A percentile compares a stretch with the other conserved stretches of the same genome.
phyloP scores from a whole-genome alignment of 2,113 vertebrate genomes.

The Ramphastos sulfuratus region DNA sequence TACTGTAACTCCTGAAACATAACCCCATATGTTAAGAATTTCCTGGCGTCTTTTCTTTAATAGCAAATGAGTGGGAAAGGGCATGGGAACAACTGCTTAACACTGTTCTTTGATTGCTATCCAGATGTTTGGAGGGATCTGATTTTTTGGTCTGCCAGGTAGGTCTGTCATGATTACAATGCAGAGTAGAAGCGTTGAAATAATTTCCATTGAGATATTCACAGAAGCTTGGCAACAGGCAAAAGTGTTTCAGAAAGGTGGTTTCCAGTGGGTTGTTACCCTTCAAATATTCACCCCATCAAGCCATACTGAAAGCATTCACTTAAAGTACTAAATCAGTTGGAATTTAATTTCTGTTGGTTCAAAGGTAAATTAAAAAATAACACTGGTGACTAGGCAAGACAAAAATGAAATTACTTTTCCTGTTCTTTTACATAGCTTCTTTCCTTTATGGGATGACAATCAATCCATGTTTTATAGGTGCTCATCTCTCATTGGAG shows the following conservation, averaged over 20 bases:
- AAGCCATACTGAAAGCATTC: background rate
- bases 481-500: background rate
- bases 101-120: slow-evolving; percentile 40
- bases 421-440: background rate
- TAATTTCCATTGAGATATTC: background rate
- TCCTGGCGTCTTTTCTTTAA: slow-evolving; percentile 15
- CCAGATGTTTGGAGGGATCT: slow-evolving; percentile 33
- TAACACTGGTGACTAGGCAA: background rate
- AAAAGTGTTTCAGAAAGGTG: background rate
- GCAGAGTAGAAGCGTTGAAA: background rate
- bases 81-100: slow-evolving; percentile 25
- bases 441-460: background rate
- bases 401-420: background rate
- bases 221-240: background rate
- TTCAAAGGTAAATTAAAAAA: background rate
- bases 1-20: background rate
- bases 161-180: slow-evolving; percentile 2
- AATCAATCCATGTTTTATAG: background rate
- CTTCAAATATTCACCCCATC: background rate
- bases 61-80: slow-evolving; percentile 12
- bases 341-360: background rate
- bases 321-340: background rate
- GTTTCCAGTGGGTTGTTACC: background rate
- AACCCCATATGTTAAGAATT: background rate
- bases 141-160: slow-evolving; percentile 11